Conservation (phyloP, 2,797 vertebrate species). For the Microctenopoma stevenorrisi region DNA sequence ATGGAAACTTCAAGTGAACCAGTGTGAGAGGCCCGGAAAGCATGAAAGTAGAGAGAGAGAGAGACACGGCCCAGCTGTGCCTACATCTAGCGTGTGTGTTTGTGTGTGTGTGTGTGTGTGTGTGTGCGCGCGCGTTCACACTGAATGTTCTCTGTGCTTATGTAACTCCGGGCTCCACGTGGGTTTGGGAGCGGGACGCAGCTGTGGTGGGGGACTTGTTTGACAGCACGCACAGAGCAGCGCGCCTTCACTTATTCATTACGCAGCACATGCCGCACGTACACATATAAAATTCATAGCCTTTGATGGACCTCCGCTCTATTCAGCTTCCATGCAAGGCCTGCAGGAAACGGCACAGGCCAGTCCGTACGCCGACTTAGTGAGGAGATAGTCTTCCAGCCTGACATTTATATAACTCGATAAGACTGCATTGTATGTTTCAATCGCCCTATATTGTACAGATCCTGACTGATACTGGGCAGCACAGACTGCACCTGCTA, state of each 20-base stretch:
- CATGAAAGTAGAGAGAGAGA: neutral
- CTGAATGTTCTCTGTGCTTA: constrained; percentile 48
- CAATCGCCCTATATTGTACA: neutral
- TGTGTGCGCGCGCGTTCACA: constrained; percentile 10
- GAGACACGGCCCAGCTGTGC: constrained; percentile 56
- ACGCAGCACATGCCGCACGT: constrained; percentile 24
- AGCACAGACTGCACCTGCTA: neutral
- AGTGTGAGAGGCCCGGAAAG: constrained; percentile 12
- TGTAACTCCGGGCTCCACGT: constrained; percentile 45
- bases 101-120: constrained; percentile 8
- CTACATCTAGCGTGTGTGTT: constrained; percentile 26
- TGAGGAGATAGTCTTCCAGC: constrained; percentile 3
- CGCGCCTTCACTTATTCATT: constrained; percentile 68
- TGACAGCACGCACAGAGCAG: constrained; percentile 33
- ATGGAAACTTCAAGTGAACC: constrained; percentile 11
- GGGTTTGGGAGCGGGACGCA: constrained; percentile 47
- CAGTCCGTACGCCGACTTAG: constrained; percentile 12
- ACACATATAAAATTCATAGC: constrained; percentile 58
- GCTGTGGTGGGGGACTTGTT: constrained; percentile 56
- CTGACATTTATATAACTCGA: constrained; percentile 1
- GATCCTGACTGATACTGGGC: neutral
- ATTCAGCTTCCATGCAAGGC: constrained; percentile 17
- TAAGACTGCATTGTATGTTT: neutral
- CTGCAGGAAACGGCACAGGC: constrained; percentile 29
- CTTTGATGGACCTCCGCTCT: constrained; percentile 56